These are phyloP conservation scores for Dolichoris vasculosae DNA, from an alignment of 1,140 invertebrate species.

Conservation along the genomic window DNA sequence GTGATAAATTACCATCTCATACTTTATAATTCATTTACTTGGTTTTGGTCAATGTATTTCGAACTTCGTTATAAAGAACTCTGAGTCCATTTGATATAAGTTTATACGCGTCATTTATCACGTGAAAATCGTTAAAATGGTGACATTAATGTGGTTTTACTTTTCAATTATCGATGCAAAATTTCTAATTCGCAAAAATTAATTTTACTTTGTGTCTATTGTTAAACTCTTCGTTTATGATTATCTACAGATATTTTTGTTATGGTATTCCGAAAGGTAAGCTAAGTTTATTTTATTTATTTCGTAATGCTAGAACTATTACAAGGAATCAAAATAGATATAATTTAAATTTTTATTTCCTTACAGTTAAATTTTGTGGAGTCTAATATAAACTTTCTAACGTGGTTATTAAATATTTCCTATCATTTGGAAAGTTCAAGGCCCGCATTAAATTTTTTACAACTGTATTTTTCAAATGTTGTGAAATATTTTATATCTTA, in stretches of 20 bases:
- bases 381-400: background rate
- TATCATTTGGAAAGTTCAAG: conserved; percentile 1
- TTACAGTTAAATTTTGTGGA: background rate
- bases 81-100: background rate
- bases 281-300: background rate
- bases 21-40: background rate
- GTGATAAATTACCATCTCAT: background rate
- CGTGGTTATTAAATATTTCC: background rate
- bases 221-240: background rate
- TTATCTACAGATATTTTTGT: background rate
- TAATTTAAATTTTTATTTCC: background rate
- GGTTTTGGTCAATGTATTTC: background rate
- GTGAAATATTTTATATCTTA: background rate
- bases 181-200: background rate
- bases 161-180: background rate
- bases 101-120: background rate
- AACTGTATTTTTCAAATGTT: background rate
- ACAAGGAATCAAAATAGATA: background rate
- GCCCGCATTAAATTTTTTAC: background rate
- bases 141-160: background rate
- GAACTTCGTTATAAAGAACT: background rate
- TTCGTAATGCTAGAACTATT: background rate
- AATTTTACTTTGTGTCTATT: background rate
- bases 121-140: background rate
- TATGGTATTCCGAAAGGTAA: background rate